Percentiles rank a stretch among this genome's conserved stretches.
Conservation (phyloP, 2,797 vertebrate species). For the Rhinella marina region DNA sequence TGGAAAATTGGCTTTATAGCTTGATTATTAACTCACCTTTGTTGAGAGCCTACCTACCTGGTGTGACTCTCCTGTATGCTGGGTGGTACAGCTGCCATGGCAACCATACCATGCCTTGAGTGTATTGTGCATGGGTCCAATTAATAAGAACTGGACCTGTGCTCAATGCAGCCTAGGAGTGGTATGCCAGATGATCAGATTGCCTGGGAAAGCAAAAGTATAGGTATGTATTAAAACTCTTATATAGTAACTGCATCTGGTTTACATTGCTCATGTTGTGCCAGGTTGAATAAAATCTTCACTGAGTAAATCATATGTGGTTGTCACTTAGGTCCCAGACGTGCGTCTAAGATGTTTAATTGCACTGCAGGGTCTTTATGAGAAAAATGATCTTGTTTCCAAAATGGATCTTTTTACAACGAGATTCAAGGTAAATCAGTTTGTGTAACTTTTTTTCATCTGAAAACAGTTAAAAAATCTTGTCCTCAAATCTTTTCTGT, state of each 20-base stretch:
- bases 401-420: conserved; percentile 89
- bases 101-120: too few relatives aligned
- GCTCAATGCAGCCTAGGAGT: too few relatives aligned
- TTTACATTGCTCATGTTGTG: background rate
- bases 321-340: conserved; percentile 79
- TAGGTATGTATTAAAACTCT: too few relatives aligned
- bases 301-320: background rate
- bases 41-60: too few relatives aligned
- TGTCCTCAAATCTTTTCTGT: too few relatives aligned
- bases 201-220: too few relatives aligned
- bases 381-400: conserved; percentile 77
- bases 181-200: too few relatives aligned
- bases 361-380: conserved; percentile 83
- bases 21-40: background rate
- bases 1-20: background rate
- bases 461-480: too few relatives aligned
- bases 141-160: too few relatives aligned
- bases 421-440: conserved; percentile 85
- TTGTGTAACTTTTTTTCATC: background rate
- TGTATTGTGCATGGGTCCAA: too few relatives aligned
- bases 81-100: too few relatives aligned
- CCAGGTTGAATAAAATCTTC: background rate
- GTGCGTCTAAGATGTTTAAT: conserved; percentile 89
- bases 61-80: background rate
- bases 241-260: background rate